Evolutionary conservation across 2,888 invertebrate genomes (phyloP).

Genomic region (Bombyx huttoni): DNA sequence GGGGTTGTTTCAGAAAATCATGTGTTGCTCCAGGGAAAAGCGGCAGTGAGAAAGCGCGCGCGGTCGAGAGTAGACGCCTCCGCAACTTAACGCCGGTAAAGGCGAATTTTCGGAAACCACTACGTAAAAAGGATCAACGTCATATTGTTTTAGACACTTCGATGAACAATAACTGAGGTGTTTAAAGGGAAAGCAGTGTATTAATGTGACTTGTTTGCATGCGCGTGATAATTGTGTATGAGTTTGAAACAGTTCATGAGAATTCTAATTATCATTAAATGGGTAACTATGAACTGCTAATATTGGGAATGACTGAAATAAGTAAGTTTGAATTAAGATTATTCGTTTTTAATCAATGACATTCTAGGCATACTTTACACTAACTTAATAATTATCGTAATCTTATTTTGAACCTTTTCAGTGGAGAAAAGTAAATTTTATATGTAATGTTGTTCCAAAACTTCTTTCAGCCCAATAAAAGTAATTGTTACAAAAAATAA

Average conservation of each 20-base stretch:
- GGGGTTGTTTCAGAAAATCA: slow-evolving; percentile 61
- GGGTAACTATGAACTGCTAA: slow-evolving; percentile 39
- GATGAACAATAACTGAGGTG: slow-evolving; percentile 26
- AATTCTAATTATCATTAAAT: slow-evolving; percentile 24
- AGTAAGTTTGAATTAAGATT: slow-evolving; percentile 32
- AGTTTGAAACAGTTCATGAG: slow-evolving; percentile 21
- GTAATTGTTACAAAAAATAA: too few species aligned
- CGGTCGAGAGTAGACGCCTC: slow-evolving; percentile 31
- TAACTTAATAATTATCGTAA: too few species aligned
- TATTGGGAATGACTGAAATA: slow-evolving; percentile 57
- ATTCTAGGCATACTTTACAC: background rate
- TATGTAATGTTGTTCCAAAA: too few species aligned
- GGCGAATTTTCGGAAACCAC: background rate
- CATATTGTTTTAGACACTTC: slow-evolving; percentile 26
- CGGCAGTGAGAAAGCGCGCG: slow-evolving; percentile 32
- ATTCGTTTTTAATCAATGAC: slow-evolving; percentile 2
- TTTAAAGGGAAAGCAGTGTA: slow-evolving; percentile 23
- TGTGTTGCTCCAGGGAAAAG: slow-evolving; percentile 58
- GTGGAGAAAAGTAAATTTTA: too few species aligned
- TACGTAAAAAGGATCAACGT: slow-evolving; percentile 13
- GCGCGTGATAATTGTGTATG: slow-evolving; percentile 14
- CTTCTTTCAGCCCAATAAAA: too few species aligned
- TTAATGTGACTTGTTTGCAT: slow-evolving; percentile 20
- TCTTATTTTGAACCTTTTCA: too few species aligned
- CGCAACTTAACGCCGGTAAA: slow-evolving; percentile 6